Evolutionary conservation across 1,140 invertebrate genomes (phyloP), one percentile per base, ranked within the genome.

Genomic region (Grapholita molesta): DNA sequence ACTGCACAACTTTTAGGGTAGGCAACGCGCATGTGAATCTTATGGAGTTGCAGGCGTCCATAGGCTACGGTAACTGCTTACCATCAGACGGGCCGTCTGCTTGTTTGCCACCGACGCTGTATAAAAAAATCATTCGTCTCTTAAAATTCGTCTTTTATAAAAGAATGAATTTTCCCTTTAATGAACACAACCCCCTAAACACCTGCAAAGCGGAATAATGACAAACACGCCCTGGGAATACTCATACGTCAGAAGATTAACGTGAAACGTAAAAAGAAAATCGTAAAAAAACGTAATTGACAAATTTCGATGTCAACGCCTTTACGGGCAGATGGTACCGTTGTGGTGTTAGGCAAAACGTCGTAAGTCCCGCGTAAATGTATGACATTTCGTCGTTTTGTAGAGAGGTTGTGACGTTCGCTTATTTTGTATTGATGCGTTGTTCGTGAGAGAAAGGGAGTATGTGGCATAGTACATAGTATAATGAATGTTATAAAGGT

Each of bases 201-300:
- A 48, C 42, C 42, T 48, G 18, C 42, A 48, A 48, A 42, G 33
- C 32, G 2, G 12, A 3, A 48, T 18, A 21, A 48, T 21, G n/a
- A n/a, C 42, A 18, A 48, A 48, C 18, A 18, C 8, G 8, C 42
- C 18, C 4, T 48, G 42, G 18, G 42, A 48, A 48, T 48, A 42
- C 38, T 15, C 38, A 15, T 42, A 48, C 42, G 15, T 48, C 42
- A 21, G 15, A 21, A 48, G 42, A 48, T 48, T 48, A 48, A 48
- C 42, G 21, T 21, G n/a, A 48, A 18, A 48, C 42, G 18, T 48
- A 48, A 48, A n/a, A 48, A 48, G 42, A 48, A 48, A 48, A 48
- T 48, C 42, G 21, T 48, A 48, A 48, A 48, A 48, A 61, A 61
- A 28, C 24, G n/a, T 61, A 61, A 61, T 61, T 61, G 55, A 61